Evolutionary conservation across 1,140 invertebrate genomes (phyloP), one percentile per base, ranked within the genome.

Genomic region (Drosophila ogumai): DNA sequence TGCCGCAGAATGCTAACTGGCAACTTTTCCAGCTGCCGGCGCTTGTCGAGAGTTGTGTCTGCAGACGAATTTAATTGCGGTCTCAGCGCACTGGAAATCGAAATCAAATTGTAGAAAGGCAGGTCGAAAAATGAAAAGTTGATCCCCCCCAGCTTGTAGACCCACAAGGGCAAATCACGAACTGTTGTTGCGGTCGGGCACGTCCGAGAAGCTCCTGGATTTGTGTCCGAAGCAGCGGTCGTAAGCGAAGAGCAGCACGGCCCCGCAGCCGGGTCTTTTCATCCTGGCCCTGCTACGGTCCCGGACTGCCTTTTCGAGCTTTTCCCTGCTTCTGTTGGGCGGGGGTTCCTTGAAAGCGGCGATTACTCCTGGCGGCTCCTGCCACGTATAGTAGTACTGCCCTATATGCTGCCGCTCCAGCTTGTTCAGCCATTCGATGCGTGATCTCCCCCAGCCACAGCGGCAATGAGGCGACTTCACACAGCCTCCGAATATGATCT

Each of bases 361-460:
- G 12, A n/a, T 25, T 32, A 6, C 10, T 22, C 28, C 34, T 0
- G 19, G 12, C 8, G 46, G 19, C 17, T 52, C 44, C 19, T 31
- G 41, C 28, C 49, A 50, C 1, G 36, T 32, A 15, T 44, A 13
- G 3, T 50, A 43, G 19, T 19, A 28, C 28, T 68, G 46, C n/a
- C 40, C 41, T 15, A 49, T 36, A 6, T 59, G 43, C 22, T 55
- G 46, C 3, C 31, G 40, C 43, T 85, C 82, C 59, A 86, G 32
- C 25, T 82, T 31, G 32, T 46, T 71, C 19, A 86, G 63, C 82
- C 82, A 86, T 2, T 79, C 75, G 36, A 82, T 72, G 8, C 82
- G 82, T 3, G 82, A 86, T 46, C 32, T 75, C 15, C 40, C 78
- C 82, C 82, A 86, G 43, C 59, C 38, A 22, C 41, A 19, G 32